A percentile compares a stretch with the other conserved stretches of the same genome.
phyloP scores from a whole-genome alignment of 1,140 invertebrate genomes.

The Oncopeltus fasciatus region DNA sequence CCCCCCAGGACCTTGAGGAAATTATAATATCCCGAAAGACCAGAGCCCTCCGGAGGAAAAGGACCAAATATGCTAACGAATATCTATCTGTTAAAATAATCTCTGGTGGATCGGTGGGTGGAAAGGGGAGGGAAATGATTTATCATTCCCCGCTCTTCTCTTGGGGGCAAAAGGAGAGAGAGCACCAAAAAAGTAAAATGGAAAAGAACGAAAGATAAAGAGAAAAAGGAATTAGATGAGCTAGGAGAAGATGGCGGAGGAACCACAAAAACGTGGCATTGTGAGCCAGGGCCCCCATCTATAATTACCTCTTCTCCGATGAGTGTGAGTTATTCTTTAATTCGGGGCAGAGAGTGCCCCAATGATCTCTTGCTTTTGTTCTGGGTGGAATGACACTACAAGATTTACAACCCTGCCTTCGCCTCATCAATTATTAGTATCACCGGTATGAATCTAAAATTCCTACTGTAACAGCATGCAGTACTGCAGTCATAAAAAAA shows the following conservation, averaged over 20 bases:
- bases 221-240: neutral
- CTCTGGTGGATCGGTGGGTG: neutral
- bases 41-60: neutral
- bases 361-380: neutral
- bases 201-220: neutral
- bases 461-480: too few species aligned
- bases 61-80: slow-evolving; percentile 15
- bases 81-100: slow-evolving; percentile 10
- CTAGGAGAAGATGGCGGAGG: neutral
- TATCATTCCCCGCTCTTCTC: slow-evolving; percentile 1
- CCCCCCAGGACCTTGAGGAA: too few species aligned
- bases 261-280: slow-evolving; percentile 8
- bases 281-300: neutral
- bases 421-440: too few species aligned
- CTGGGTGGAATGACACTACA: too few species aligned
- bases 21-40: neutral
- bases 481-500: too few species aligned
- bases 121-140: slow-evolving; percentile 2
- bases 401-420: too few species aligned
- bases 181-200: neutral
- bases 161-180: too few species aligned
- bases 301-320: neutral
- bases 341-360: neutral
- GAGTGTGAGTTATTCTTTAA: neutral
- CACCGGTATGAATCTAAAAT: too few species aligned